These are phyloP conservation scores for Syrmaticus mikado DNA, from an alignment of 2,113 vertebrate species.

Conservation along the genomic window DNA sequence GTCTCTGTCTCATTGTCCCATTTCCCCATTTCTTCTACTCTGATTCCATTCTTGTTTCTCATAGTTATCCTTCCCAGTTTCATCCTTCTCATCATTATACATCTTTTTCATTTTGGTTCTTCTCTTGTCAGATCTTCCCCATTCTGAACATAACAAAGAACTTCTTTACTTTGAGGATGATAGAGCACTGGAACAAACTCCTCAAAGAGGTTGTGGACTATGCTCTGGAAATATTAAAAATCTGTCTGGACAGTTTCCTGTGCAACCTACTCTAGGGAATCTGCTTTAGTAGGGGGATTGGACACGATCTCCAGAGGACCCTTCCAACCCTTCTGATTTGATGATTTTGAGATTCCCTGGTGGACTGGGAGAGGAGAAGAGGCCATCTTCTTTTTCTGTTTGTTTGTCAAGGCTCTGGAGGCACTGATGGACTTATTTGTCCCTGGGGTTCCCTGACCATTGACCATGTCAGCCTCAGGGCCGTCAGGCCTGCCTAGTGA, in stretches of 20 bases:
- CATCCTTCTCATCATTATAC: not conserved
- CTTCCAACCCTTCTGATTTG: not conserved
- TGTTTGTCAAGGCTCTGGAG: not conserved
- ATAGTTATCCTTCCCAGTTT: not conserved
- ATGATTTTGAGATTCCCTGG: fast-evolving
- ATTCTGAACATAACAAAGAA: too few relatives aligned
- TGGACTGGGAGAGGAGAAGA: not conserved
- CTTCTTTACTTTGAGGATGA: too few relatives aligned
- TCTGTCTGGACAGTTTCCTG: not conserved
- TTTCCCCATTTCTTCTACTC: not conserved
- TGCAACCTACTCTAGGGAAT: not conserved
- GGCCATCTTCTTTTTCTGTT: not conserved
- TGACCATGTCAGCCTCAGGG: fast-evolving
- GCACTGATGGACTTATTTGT: not conserved
- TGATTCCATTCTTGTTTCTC: not conserved
- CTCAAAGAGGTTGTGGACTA: too few relatives aligned
- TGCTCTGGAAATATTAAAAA: not conserved
- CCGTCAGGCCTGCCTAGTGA: fast-evolving
- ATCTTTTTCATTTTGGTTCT: not conserved
- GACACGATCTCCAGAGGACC: not conserved
- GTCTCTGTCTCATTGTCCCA: not conserved
- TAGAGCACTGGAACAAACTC: too few relatives aligned
- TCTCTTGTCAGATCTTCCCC: not conserved
- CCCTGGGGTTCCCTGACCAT: fast-evolving
- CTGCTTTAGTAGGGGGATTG: not conserved